Conservation (phyloP, 1,140 invertebrate species). For the Aphaenogaster ashmeadi region DNA sequence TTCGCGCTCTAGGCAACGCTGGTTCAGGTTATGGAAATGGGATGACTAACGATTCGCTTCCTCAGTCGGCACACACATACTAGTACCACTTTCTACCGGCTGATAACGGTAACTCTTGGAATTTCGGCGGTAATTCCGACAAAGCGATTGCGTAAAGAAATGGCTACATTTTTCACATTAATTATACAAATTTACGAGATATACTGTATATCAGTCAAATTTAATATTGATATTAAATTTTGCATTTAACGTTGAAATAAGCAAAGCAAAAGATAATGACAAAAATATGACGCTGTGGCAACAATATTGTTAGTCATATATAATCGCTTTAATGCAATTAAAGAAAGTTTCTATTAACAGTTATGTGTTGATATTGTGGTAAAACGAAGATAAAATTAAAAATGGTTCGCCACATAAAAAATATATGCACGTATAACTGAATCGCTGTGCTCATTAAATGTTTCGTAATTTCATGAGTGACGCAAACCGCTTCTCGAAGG, state of each 20-base stretch:
- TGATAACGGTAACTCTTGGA: constrained; percentile 59
- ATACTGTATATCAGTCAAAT: background rate
- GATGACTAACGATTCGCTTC: constrained; percentile 70
- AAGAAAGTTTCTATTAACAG: constrained; percentile 2
- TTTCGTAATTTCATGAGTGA: constrained; percentile 30
- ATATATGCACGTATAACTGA: background rate
- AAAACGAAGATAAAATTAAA: constrained; percentile 14
- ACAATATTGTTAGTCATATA: background rate
- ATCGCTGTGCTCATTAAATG: constrained; percentile 6
- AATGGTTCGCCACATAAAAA: background rate
- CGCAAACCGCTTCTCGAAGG: constrained; percentile 10
- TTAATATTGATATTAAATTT: background rate
- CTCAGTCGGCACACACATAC: constrained; percentile 30
- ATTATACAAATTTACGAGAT: background rate
- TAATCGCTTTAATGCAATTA: background rate
- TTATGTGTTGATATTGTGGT: background rate
- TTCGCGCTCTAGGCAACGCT: constrained; percentile 68
- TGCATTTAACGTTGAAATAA: background rate
- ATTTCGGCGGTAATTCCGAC: constrained; percentile 51
- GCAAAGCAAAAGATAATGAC: background rate
- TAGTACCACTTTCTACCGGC: constrained; percentile 19
- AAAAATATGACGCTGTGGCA: background rate
- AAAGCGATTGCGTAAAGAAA: background rate
- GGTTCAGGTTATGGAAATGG: constrained; percentile 78
- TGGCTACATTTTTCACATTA: background rate